Conservation (phyloP, 2,113 vertebrate genomes). For the Callipepla squamata region DNA sequence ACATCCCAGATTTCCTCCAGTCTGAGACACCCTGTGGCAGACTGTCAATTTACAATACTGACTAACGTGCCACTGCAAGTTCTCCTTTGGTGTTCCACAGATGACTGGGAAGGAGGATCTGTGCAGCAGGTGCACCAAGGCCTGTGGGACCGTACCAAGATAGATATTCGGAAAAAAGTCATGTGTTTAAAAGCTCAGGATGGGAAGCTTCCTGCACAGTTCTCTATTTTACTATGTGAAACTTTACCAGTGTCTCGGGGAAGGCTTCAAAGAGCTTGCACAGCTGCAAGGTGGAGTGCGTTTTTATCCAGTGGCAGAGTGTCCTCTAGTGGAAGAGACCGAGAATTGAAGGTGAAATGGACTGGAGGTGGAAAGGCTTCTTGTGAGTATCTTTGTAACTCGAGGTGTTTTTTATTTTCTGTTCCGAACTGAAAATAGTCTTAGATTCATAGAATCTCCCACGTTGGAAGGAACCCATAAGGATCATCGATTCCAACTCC, state of each 20-base stretch:
- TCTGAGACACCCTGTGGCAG: background rate
- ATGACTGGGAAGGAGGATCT: background rate
- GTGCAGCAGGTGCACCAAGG: background rate
- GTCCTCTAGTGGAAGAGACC: background rate
- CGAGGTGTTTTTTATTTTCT: background rate
- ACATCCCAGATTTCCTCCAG: background rate
- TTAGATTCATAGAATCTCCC: too few relatives aligned
- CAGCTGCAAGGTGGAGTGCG: background rate
- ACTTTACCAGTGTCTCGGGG: background rate
- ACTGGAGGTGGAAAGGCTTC: background rate
- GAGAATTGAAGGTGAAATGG: background rate
- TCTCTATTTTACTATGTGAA: rapidly evolving
- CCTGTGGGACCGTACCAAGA: rapidly evolving
- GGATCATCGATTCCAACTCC: too few relatives aligned
- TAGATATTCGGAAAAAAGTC: rapidly evolving
- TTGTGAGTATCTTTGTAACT: too few relatives aligned
- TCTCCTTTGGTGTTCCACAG: background rate
- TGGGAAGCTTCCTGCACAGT: background rate
- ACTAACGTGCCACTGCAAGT: background rate
- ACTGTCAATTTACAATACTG: background rate
- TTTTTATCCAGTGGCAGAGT: background rate
- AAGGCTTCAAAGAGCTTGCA: too few relatives aligned
- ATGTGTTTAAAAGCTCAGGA: background rate
- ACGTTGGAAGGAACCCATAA: too few relatives aligned
- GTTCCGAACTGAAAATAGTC: background rate